These are phyloP conservation scores for Chrysina gloriosa DNA, from an alignment of 2,888 invertebrate genomes.

Conservation along the genomic window DNA sequence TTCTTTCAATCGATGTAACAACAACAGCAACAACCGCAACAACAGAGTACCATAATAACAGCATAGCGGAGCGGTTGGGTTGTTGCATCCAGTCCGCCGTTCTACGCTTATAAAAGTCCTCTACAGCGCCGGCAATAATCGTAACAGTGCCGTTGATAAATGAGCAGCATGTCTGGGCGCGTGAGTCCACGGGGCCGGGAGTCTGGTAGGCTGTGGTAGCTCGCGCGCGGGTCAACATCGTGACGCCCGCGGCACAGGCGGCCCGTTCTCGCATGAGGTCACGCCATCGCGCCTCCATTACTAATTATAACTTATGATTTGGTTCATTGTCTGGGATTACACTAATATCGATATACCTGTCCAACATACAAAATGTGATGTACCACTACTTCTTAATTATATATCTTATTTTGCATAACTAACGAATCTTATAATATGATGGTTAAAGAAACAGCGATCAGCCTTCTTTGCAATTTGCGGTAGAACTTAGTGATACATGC, in stretches of 20 bases:
- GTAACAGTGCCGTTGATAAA: constrained; percentile 50
- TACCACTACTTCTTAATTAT: no score
- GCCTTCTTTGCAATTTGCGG: no score
- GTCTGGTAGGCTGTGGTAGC: constrained; percentile 44
- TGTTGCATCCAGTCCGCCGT: constrained; percentile 13
- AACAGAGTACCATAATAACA: constrained; percentile 15
- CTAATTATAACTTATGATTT: constrained; percentile 52
- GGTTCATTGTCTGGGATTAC: constrained; percentile 48
- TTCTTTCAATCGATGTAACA: constrained; percentile 3
- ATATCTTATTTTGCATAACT: no score
- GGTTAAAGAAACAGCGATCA: no score
- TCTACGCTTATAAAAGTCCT: constrained; percentile 36
- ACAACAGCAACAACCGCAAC: neutral
- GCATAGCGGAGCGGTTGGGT: constrained; percentile 7
- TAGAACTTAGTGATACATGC: no score
- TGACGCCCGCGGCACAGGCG: constrained; percentile 47
- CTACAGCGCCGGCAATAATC: constrained; percentile 49
- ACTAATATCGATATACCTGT: constrained; percentile 29
- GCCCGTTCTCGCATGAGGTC: constrained; percentile 48
- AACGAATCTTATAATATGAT: no score
- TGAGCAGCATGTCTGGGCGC: constrained; percentile 50
- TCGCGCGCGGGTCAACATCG: constrained; percentile 51
- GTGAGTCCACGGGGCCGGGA: constrained; percentile 46
- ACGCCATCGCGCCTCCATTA: constrained; percentile 45
- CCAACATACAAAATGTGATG: neutral